Evolutionary conservation across 1,140 invertebrate genomes (phyloP), one percentile per base, ranked within the genome.

Genomic region (Anagrus nilaparvatae): DNA sequence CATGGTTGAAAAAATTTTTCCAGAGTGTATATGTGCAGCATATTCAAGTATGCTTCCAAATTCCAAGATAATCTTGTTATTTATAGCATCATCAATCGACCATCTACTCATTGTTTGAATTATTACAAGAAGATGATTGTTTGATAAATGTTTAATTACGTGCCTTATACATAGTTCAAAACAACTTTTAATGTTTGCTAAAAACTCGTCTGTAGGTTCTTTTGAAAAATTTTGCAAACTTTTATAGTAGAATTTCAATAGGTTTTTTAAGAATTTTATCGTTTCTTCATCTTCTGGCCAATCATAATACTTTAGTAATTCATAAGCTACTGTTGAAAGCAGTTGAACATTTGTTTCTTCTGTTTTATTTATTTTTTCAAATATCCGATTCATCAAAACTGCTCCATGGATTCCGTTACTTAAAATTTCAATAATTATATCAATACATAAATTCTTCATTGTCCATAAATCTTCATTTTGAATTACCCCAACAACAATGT

Each of bases 41-140:
- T 70, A 69, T 30, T 75, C 72, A 4, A 75, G 42, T 2, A 69
- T 54, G 28, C 58, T 67, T 3, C 66, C 65, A 40, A 73, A 67
- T 44, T 72, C 59, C 10, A 73, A 29, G 9, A 71, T 48, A n/a
- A 34, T 8, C 13, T n/a, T n/a, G n/a, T n/a, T n/a, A 20, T 23
- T 40, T 2, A 35, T n/a, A 6, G 24, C 24, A 12, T 27, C 24
- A n/a, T n/a, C 28, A 19, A 63, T 27, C 47, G 52, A 46, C 68
- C 62, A 63, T 27, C 37, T 50, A 44, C 54, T 68, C 63, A 57
- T 68, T 34, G 39, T 51, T 46, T 55, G 58, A 46, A 69, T 59
- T 44, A 64, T 55, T 35, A 52, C 54, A 39, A 63, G 53, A 24
- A 64, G 50, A 53, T 56, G 62, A 41, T 49, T 57, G 51, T 60